These are phyloP conservation scores for Dromiciops gliroides DNA, from an alignment of 2,113 vertebrate species.

Conservation along the genomic window DNA sequence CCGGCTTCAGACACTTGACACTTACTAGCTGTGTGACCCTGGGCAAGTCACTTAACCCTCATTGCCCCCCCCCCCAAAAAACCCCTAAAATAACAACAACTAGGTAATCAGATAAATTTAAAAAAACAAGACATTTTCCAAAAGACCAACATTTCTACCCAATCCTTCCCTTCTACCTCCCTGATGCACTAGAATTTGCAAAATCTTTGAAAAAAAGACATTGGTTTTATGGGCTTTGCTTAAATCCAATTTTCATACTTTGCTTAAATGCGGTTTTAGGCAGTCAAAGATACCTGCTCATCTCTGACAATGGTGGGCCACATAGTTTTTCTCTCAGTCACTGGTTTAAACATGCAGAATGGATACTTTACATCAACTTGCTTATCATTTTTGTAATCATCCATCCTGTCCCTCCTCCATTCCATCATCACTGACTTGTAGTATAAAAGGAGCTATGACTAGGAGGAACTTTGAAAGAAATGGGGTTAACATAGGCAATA, in stretches of 20 bases:
- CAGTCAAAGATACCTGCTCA: neutral
- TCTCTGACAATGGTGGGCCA: neutral
- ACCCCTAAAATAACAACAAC: too few relatives aligned
- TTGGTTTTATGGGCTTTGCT: neutral
- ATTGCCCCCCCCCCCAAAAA: too few relatives aligned
- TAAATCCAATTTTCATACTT: conserved; percentile 23
- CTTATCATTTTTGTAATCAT: neutral
- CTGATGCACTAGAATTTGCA: conserved; percentile 47
- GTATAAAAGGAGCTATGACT: neutral
- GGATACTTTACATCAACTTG: conserved; percentile 40
- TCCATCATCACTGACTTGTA: neutral
- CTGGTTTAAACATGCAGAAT: conserved; percentile 35
- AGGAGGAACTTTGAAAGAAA: neutral
- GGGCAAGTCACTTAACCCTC: too few relatives aligned
- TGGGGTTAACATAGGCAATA: neutral
- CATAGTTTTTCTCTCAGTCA: conserved; percentile 35
- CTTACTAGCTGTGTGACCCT: too few relatives aligned
- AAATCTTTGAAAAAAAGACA: conserved; percentile 28
- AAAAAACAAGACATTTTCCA: too few relatives aligned
- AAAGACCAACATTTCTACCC: conserved; percentile 25
- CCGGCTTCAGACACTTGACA: too few relatives aligned
- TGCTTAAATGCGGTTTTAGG: conserved; percentile 5
- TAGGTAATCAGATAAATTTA: neutral
- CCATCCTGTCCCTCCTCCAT: neutral
- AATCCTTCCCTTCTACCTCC: neutral